These are phyloP conservation scores for Hylia prasina DNA, from an alignment of 2,113 vertebrate species.

Conservation along the genomic window DNA sequence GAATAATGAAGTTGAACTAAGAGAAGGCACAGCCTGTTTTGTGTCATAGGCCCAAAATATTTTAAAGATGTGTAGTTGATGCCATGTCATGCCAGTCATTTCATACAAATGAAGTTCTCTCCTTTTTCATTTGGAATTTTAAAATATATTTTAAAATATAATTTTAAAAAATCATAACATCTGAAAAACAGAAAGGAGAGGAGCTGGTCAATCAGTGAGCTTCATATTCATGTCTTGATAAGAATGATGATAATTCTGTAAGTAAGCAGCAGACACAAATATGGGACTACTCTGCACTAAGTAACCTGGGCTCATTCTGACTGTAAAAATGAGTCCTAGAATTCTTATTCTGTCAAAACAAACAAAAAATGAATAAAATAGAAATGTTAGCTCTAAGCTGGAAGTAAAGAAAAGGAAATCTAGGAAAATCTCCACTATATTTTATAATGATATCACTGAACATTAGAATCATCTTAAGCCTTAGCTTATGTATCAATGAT, in stretches of 20 bases:
- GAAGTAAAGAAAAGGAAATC: background rate
- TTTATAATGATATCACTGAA: background rate
- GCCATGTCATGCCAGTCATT: too few relatives aligned
- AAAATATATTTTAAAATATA: background rate
- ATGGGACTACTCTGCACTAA: background rate
- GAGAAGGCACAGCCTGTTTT: background rate
- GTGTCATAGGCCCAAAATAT: background rate
- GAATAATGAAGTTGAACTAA: background rate
- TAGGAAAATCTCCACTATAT: background rate
- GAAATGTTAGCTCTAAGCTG: background rate
- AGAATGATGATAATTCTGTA: background rate
- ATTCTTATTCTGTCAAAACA: background rate
- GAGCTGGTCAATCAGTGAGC: background rate
- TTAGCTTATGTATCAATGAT: background rate
- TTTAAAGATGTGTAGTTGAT: background rate
- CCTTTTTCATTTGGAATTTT: background rate
- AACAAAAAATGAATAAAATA: background rate
- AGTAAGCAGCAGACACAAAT: background rate
- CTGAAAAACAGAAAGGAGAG: background rate
- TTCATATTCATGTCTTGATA: background rate
- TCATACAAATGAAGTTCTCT: background rate
- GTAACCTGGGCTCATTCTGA: background rate
- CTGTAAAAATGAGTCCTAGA: background rate
- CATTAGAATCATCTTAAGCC: background rate
- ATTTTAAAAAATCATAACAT: background rate